Base-by-base conservation (phyloP, 2,113 vertebrate genomes). In the Ginglymostoma cirratum region DNA sequence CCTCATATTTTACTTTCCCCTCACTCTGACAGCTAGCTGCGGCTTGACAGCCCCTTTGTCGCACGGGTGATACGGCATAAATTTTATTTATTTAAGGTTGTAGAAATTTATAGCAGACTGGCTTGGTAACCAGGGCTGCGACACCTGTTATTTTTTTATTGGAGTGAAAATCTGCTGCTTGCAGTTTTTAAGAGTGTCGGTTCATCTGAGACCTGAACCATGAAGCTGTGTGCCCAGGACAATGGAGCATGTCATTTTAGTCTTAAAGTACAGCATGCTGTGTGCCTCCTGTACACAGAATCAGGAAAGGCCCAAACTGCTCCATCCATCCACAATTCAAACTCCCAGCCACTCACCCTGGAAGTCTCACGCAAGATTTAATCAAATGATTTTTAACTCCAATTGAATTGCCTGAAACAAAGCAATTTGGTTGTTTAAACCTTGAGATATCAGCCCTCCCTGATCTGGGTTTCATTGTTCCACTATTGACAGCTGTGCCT, bases 11-110 rank as follows among this genome's bases (percentile, higher is more conserved):
- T n/a, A 93, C 34, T 7, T 93, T n/a, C 61, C 61, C 21, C 34
- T 67, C 21, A 5, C 89, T 38, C 55, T 66, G 89, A 66, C 89
- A 93, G 89, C n/a, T 67, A 8, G 15, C 89, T 66, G 34, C 14
- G 67, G 89, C 89, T 66, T 21, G 17, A 67, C 61, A 10, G 17
- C 10, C 89, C 89, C 55, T n/a, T 92, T 66, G 55, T 66, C 5
- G 34, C 34, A 67, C 10, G 89, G 89, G 65, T 67, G 89, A 66
- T 19, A 67, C 0, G 34, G 34, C 34, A 93, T 67, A 38, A 38
- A 93, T 61, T 93, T 66, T 93, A 93, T 93, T 93, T 93, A 93
- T 93, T 93, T 38, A 66, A 23, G 34, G 89, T 61, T 38, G n/a
- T 21, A 38, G 89, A 66, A n/a, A 66, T 93, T 93, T 66, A 90